Percentiles rank a stretch among this genome's conserved stretches.
Conservation (phyloP, 2,888 invertebrate species). For the Epsilonema sp. region DNA sequence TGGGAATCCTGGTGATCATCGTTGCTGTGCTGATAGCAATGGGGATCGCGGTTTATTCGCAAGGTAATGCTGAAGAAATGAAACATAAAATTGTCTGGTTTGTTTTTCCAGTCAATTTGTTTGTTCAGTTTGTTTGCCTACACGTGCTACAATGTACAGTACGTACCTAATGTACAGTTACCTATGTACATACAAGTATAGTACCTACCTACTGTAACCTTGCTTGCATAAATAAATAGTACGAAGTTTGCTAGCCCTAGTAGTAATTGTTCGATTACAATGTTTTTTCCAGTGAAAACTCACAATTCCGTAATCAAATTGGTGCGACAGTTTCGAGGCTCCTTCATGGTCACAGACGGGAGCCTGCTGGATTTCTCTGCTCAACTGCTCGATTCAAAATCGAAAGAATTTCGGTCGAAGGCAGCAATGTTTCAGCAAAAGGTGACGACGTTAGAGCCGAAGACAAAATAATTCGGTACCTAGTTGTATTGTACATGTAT, state of each 20-base stretch:
- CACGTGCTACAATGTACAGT: too few species aligned
- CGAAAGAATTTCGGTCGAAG: not conserved
- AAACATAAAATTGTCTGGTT: too few species aligned
- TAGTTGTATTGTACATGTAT: not conserved
- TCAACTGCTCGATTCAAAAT: not conserved
- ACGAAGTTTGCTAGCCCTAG: too few species aligned
- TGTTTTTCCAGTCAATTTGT: too few species aligned
- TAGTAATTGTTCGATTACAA: too few species aligned
- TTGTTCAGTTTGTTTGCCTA: too few species aligned
- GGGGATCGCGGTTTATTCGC: constrained; percentile 8
- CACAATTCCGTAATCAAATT: not conserved
- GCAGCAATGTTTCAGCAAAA: not conserved
- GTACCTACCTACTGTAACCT: not conserved
- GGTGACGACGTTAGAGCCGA: not conserved
- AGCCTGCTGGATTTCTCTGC: not conserved
- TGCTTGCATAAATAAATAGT: not conserved
- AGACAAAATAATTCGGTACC: not conserved
- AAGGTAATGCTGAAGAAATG: too few species aligned
- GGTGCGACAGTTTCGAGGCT: not conserved
- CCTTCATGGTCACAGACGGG: not conserved
- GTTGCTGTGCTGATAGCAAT: constrained; percentile 8
- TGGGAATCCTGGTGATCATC: constrained; percentile 5
- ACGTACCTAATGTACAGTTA: too few species aligned
- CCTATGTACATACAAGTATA: too few species aligned
- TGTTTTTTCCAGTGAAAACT: constrained; percentile 2